These are phyloP conservation scores for Tricholaema leucomelas DNA, from an alignment of 2,113 vertebrate species.

Conservation along the genomic window DNA sequence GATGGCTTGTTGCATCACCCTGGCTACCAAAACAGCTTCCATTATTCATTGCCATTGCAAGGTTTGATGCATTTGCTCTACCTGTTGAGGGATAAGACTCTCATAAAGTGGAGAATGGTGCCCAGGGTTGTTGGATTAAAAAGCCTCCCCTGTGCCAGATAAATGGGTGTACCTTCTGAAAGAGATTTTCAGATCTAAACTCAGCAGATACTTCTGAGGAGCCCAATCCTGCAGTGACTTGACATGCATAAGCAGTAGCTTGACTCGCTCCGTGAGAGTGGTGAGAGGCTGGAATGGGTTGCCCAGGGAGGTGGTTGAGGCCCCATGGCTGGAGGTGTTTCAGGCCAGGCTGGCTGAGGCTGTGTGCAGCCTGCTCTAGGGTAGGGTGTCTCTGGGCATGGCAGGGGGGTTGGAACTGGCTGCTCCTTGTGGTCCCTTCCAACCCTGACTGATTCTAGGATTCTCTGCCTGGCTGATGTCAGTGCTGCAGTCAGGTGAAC, in stretches of 20 bases:
- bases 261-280: not conserved
- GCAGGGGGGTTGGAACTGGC: too few species aligned
- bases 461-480: not conserved
- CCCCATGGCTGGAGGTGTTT: too few species aligned
- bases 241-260: not conserved
- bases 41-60: constrained; percentile 57
- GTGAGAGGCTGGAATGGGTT: too few species aligned
- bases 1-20: constrained; percentile 39
- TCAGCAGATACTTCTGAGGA: not conserved
- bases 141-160: not conserved
- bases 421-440: too few species aligned
- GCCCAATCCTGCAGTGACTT: not conserved
- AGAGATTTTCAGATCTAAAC: not conserved
- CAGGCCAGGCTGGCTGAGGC: too few species aligned
- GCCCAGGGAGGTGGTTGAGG: too few species aligned
- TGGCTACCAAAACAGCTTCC: constrained; percentile 17
- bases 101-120: not conserved
- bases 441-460: too few species aligned
- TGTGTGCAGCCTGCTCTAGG: too few species aligned
- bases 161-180: not conserved
- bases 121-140: not conserved
- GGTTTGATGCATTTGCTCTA: constrained; percentile 22
- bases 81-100: constrained; percentile 13
- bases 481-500: not conserved
- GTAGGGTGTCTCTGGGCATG: too few species aligned